Base-by-base conservation (phyloP, 2,797 vertebrate species). In the Malacoctenus gilli region DNA sequence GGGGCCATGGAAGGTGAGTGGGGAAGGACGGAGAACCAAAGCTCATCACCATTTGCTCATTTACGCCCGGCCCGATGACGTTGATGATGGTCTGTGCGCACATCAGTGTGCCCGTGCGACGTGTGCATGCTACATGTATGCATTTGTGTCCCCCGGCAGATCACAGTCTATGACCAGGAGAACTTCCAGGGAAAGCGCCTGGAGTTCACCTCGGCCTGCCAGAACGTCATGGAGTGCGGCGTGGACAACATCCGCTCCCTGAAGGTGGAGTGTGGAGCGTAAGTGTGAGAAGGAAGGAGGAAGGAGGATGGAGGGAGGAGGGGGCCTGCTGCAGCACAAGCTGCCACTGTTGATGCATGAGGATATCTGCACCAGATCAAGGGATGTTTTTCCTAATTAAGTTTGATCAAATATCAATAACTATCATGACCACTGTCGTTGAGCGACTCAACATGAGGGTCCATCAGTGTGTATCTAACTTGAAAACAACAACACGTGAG, bases 111-210 rank as follows among this genome's bases (percentile, higher is more conserved):
- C 63, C 32, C 9, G 15, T 58, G 37, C 42, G 52, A 34, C 56
- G 49, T 79, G 40, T 79, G 64, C 61, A 72, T 71, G 31, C 75
- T 59, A 68, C 54, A 62, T 66, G 55, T 77, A 61, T 81, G 55
- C 72, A 61, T 69, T 77, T 72, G 48, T 78, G 41, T 75, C 28
- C 8, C 61, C 77, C n/a, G 84, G 43, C 87, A 98, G 96, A 92
- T 98, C 87, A 97, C 95, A 2, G 92, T 95, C 68, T 98, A 98
- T 13, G 95, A 98, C 79, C 96, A 98, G 87, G 95, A 97, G 81
- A 95, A 95, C 84, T 97, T 98, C 89, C 96, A 97, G 83, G 96
- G 97, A 31, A 99, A 96, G 82, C 92, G 93, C 49, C 89, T 94
- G 89, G 94, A 97, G 85, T 98, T 97, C 72, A 95, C 94, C 16